Evolutionary conservation across 2,113 vertebrate species (phyloP).

Genomic region (Sinocyclocheilus rhinocerous): DNA sequence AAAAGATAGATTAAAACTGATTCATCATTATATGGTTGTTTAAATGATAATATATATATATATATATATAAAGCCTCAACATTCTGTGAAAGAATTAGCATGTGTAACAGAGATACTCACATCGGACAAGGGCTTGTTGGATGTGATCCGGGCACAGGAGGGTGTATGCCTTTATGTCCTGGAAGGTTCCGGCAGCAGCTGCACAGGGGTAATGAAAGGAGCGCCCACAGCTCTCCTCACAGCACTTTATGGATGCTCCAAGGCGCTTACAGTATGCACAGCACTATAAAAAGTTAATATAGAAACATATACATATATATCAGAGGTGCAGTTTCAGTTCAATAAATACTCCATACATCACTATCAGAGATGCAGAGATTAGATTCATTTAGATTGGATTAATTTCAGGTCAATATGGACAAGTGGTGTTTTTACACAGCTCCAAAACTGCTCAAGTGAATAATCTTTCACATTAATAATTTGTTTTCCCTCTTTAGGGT

Average conservation of each 20-base stretch:
- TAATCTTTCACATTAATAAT: too few species aligned
- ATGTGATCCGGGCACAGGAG: slow-evolving; percentile 89
- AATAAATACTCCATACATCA: not conserved
- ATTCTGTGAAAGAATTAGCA: not conserved
- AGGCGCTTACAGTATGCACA: slow-evolving; percentile 94
- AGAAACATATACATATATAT: slow-evolving; percentile 24
- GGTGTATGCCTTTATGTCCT: slow-evolving; percentile 84
- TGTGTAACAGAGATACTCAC: slow-evolving; percentile 72
- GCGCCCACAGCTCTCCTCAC: slow-evolving; percentile 85
- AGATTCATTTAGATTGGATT: not conserved
- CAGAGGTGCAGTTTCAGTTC: not conserved
- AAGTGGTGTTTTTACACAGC: not conserved
- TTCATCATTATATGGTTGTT: not conserved
- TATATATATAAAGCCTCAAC: not conserved
- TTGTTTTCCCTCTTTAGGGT: too few species aligned
- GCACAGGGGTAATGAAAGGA: slow-evolving; percentile 96
- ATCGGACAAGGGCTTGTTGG: slow-evolving; percentile 82
- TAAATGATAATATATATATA: too few species aligned
- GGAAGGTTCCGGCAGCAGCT: slow-evolving; percentile 89
- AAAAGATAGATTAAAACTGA: too few species aligned
- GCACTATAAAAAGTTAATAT: slow-evolving; percentile 73
- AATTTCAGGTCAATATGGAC: too few species aligned
- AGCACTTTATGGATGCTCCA: slow-evolving; percentile 95
- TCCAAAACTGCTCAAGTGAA: not conserved
- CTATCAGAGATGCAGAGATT: not conserved